phyloP scores from a whole-genome alignment of 2,888 invertebrate genomes.

The Belgica antarctica region DNA sequence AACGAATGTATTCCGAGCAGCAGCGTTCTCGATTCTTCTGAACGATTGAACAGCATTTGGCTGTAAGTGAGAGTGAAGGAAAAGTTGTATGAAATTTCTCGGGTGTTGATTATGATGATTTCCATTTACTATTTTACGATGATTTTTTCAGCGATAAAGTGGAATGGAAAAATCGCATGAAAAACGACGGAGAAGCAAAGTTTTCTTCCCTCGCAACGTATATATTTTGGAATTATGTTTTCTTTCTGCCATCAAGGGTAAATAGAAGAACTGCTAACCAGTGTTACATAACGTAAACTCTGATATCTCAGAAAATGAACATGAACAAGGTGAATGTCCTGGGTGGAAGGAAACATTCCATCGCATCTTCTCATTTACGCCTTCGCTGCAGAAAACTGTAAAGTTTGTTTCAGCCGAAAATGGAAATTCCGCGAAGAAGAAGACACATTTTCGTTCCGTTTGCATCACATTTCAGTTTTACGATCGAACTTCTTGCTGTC shows the following conservation, averaged over 20 bases:
- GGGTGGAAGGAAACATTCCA: not conserved
- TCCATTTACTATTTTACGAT: slow-evolving; percentile 35
- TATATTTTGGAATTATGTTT: slow-evolving; percentile 30
- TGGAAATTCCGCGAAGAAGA: not conserved
- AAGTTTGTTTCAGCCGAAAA: not conserved
- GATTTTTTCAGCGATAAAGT: slow-evolving; percentile 14
- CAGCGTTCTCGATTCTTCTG: too few relatives aligned
- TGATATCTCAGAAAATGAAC: slow-evolving; percentile 30
- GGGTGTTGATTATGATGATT: slow-evolving; percentile 43
- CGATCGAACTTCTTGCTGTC: not conserved
- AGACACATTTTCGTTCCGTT: not conserved
- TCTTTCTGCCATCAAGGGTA: not conserved
- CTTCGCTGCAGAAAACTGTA: not conserved
- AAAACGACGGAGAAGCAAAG: not conserved
- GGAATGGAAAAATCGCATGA: slow-evolving; percentile 13
- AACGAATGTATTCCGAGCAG: too few relatives aligned
- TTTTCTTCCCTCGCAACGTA: slow-evolving; percentile 13
- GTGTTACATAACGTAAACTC: slow-evolving; percentile 40
- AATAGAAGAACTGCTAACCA: not conserved
- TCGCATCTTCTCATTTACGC: slow-evolving; percentile 24
- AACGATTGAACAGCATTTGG: too few relatives aligned
- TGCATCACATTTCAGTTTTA: not conserved
- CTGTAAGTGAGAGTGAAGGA: too few relatives aligned
- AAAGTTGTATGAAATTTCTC: slow-evolving; percentile 33
- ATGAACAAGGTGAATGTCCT: slow-evolving; percentile 41